These are phyloP conservation scores for Ifrita kowaldi DNA, from an alignment of 2,113 vertebrate genomes.

Conservation along the genomic window DNA sequence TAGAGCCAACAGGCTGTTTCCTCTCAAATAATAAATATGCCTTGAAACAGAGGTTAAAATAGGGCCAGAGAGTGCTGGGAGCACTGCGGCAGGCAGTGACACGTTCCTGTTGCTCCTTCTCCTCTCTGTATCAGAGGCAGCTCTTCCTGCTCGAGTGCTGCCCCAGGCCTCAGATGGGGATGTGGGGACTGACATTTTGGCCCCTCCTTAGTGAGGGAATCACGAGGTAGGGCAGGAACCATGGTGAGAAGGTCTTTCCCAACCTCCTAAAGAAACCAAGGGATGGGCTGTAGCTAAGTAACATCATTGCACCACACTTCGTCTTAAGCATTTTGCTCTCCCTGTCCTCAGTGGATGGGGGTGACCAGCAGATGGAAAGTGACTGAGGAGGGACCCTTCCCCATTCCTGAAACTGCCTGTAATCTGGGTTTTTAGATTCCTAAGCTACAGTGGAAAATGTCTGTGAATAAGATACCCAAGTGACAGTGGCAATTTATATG, in stretches of 20 bases:
- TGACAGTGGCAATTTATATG: not conserved
- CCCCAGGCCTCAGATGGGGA: not conserved
- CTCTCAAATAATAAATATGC: not conserved
- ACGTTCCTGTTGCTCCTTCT: not conserved
- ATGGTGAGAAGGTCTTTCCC: not conserved
- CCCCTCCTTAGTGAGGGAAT: not conserved
- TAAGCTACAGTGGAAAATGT: not conserved
- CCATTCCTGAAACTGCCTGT: not conserved
- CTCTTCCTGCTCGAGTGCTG: not conserved
- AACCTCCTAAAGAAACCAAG: not conserved
- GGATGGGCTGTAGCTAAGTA: not conserved
- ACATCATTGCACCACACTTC: not conserved
- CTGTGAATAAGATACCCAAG: not conserved
- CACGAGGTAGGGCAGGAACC: not conserved
- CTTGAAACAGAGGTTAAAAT: slow-evolving; percentile 22
- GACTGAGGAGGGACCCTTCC: not conserved
- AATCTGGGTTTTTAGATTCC: not conserved
- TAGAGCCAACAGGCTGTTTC: not conserved
- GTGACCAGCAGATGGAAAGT: not conserved
- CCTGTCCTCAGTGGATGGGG: rapidly evolving
- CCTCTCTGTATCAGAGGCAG: not conserved
- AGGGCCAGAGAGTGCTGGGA: slow-evolving; percentile 6
- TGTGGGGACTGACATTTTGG: not conserved
- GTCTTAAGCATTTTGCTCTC: not conserved
- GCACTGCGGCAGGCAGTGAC: not conserved